Base-by-base conservation (phyloP, 2,113 vertebrate genomes). In the Seriola dumerili region DNA sequence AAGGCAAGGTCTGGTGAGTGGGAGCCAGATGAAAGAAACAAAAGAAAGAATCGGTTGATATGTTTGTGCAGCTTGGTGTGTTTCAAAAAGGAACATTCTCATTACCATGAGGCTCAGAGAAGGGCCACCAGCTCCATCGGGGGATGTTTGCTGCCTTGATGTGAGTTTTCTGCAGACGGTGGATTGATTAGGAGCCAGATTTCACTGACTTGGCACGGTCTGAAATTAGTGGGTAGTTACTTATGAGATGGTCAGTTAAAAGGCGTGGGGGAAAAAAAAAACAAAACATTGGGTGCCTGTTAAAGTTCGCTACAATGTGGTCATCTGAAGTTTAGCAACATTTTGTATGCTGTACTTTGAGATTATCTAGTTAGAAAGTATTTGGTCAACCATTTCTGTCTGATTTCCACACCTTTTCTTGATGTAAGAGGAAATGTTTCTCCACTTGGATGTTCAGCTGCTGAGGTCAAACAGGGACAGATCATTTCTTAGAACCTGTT, bases 1-100 rank as follows among this genome's bases (percentile, higher is more conserved):
- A 85, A 91, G 92, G 88, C 87, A 79, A 85, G 86, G 85, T 91
- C 86, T 91, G 81, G 46, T 76, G 85, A 92, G 88, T 85, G 80
- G 89, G 84, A 91, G 83, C 85, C 75, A 77, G 88, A 92, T 86
- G 81, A 89, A 90, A 87, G 83, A 71, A 89, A 86, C 81, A 67
- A 79, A 71, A 85, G 64, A 89, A 82, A 87, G 52, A 77, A 73
- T 38, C 16, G 6, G 81, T 85, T 87, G 74, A 88, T 85, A 74
- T 88, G 89, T 93, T 92, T 92, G 89, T 85, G 81, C 66, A 64
- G 62, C 72, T 75, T 66, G 72, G 59, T 83, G 42, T 63, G 70
- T 83, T 87, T 91, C 63, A 79, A 86, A 75, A 86, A 63, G 50
- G 52, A 85, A 70, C 55, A 62, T 79, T 80, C 68, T 88, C 74